phyloP scores from a whole-genome alignment of 2,113 vertebrate species.

The Dasyurus viverrinus region DNA sequence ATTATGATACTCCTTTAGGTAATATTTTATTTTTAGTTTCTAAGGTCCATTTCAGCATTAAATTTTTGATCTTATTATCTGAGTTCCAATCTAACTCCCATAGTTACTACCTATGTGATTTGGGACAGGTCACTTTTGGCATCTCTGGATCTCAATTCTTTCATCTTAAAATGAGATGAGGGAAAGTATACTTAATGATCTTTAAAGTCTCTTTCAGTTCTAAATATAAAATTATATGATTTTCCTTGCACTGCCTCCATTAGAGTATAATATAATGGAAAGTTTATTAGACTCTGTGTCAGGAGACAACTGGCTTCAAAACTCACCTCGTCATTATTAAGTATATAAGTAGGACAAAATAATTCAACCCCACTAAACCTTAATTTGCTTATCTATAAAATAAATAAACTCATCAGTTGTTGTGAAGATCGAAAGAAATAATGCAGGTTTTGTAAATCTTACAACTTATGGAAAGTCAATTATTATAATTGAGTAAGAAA shows the following conservation, averaged over 20 bases:
- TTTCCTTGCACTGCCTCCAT: neutral
- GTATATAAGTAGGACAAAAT: neutral
- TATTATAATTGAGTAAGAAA: neutral
- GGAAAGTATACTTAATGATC: neutral
- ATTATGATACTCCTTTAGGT: neutral
- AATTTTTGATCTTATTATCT: neutral
- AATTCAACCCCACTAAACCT: neutral
- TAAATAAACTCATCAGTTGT: neutral
- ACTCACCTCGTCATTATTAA: neutral
- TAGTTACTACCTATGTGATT: neutral
- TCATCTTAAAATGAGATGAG: neutral
- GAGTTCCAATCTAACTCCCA: neutral
- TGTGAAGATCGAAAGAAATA: neutral
- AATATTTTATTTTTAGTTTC: neutral
- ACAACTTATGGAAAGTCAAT: neutral
- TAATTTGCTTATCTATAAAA: neutral
- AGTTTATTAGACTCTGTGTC: neutral
- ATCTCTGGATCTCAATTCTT: neutral
- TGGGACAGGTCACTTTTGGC: neutral
- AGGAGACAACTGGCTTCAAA: neutral
- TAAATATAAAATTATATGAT: neutral
- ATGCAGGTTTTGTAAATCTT: neutral
- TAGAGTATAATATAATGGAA: neutral
- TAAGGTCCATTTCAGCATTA: neutral
- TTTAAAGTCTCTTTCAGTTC: neutral